phyloP scores from a whole-genome alignment of 1,140 invertebrate genomes.

The Monochamus saltuarius region DNA sequence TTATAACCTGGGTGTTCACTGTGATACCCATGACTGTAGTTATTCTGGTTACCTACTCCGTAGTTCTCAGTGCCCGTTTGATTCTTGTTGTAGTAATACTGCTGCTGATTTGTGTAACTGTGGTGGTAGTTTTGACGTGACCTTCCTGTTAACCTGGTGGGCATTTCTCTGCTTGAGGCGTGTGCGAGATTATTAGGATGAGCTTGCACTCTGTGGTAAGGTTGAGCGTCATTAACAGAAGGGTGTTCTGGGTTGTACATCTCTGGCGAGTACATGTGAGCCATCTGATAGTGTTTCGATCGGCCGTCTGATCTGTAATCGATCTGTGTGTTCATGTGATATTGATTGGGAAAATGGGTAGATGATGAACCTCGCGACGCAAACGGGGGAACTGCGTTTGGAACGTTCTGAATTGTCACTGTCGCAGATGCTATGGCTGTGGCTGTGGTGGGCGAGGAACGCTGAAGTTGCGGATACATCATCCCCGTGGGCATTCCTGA shows the following conservation, averaged over 20 bases:
- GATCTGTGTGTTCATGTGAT: conserved; percentile 45
- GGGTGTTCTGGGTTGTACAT: conserved; percentile 55
- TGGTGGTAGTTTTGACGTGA: conserved; percentile 47
- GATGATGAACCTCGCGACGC: conserved; percentile 52
- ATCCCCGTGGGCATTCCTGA: conserved; percentile 45
- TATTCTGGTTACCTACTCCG: conserved; percentile 47
- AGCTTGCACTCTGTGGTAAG: conserved; percentile 52
- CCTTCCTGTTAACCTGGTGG: conserved; percentile 28
- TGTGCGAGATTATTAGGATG: conserved; percentile 49
- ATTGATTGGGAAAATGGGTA: conserved; percentile 44
- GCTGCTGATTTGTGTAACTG: conserved; percentile 49
- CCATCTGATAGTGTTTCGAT: conserved; percentile 54
- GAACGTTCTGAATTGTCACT: conserved; percentile 59
- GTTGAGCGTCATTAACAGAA: conserved; percentile 44
- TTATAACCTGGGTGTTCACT: conserved; percentile 41
- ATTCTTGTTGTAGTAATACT: conserved; percentile 51
- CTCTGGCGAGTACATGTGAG: conserved; percentile 52
- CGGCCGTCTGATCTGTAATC: conserved; percentile 43
- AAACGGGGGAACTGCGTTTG: conserved; percentile 59
- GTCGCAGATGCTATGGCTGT: conserved; percentile 59
- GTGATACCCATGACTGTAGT: conserved; percentile 45
- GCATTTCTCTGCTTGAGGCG: conserved; percentile 18
- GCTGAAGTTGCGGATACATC: conserved; percentile 58
- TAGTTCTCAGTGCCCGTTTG: conserved; percentile 53
- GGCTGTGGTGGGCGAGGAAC: conserved; percentile 63